A percentile compares a stretch with the other conserved stretches of the same genome.
Conservation (phyloP, 2,797 vertebrate genomes). For the Enteromius afrohamiltoni region DNA sequence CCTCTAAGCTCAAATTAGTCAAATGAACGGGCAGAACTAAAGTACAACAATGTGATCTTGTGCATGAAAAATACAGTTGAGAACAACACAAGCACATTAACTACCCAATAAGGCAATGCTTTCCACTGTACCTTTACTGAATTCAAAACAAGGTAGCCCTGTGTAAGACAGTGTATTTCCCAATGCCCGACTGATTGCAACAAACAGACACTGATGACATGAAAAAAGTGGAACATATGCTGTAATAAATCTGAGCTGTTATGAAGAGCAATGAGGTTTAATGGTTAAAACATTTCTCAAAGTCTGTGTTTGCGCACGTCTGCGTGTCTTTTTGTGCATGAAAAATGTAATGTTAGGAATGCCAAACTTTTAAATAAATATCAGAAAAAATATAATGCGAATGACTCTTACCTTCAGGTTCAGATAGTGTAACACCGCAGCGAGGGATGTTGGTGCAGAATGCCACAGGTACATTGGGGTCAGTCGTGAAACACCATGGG, state of each 20-base stretch:
- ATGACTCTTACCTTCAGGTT: constrained; percentile 69
- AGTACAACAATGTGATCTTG: neutral
- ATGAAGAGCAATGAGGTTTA: neutral
- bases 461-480: constrained; percentile 88
- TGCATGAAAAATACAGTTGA: neutral
- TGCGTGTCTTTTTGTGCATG: neutral
- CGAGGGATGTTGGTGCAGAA: constrained; percentile 93
- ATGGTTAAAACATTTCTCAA: neutral
- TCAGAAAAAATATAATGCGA: neutral
- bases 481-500: constrained; percentile 97
- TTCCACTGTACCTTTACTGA: neutral
- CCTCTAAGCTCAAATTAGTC: neutral
- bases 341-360: neutral
- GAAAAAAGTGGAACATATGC: neutral
- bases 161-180: neutral
- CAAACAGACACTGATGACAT: neutral
- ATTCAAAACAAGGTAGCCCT: constrained; percentile 13
- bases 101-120: constrained; percentile 13
- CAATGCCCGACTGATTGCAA: neutral
- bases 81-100: neutral
- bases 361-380: neutral
- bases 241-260: neutral
- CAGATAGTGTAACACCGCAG: constrained; percentile 77
- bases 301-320: neutral
- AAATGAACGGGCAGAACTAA: neutral